Evolutionary conservation across 2,113 vertebrate genomes (phyloP).

Genomic region (Chaetodon auriga): DNA sequence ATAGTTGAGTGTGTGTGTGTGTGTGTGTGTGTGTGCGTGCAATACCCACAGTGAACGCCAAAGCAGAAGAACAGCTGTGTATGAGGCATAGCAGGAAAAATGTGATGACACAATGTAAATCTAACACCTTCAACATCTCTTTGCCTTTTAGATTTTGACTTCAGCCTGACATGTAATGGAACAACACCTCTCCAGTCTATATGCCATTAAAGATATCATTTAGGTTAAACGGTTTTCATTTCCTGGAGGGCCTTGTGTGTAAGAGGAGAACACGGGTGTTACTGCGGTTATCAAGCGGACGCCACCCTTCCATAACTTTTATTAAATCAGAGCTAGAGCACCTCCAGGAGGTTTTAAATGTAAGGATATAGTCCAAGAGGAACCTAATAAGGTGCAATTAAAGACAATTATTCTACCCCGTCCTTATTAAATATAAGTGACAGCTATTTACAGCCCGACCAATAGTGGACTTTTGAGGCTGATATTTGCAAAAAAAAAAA

Average conservation of each 20-base stretch:
- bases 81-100: constrained; percentile 49
- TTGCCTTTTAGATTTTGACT: neutral
- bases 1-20: neutral
- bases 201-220: neutral
- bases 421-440: too few species aligned
- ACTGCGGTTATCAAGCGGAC: neutral
- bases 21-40: constrained; percentile 12
- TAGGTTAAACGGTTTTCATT: neutral
- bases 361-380: too few species aligned
- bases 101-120: constrained; percentile 61
- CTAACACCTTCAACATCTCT: constrained; percentile 26
- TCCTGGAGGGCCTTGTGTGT: neutral
- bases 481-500: too few species aligned
- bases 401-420: too few species aligned
- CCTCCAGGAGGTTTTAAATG: too few species aligned
- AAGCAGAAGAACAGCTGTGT: constrained; percentile 52
- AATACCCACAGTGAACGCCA: constrained; percentile 7
- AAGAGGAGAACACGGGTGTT: neutral
- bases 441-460: too few species aligned
- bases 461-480: too few species aligned
- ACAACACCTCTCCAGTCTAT: neutral
- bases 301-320: neutral
- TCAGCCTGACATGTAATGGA: neutral
- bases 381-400: too few species aligned
- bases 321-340: neutral